phyloP scores from a whole-genome alignment of 1,140 invertebrate species.

The Drosophila navojoa region DNA sequence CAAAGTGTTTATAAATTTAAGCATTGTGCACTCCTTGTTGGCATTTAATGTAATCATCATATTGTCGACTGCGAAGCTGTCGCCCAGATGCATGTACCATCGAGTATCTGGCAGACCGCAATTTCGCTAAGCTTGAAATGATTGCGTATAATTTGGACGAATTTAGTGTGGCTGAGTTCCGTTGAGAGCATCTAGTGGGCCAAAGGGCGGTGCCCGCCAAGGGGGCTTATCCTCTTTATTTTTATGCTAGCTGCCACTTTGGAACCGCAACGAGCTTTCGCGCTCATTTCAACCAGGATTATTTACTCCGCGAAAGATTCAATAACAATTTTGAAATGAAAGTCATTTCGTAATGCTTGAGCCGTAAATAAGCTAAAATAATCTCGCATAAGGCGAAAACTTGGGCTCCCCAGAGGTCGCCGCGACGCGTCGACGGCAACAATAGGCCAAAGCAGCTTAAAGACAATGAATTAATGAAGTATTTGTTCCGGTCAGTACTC shows the following conservation, averaged over 20 bases:
- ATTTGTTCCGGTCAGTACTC: constrained; percentile 8
- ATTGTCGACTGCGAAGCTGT: neutral
- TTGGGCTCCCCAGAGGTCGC: neutral
- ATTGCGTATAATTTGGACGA: constrained; percentile 74
- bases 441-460: constrained; percentile 9
- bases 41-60: neutral
- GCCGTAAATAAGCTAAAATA: constrained; percentile 64
- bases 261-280: constrained; percentile 50
- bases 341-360: constrained; percentile 63
- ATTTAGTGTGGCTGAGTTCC: constrained; percentile 49
- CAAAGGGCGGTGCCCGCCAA: neutral
- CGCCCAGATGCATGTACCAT: neutral
- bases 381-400: constrained; percentile 56
- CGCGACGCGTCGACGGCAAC: neutral
- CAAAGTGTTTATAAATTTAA: neutral
- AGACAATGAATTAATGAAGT: neutral
- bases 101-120: constrained; percentile 40
- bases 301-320: constrained; percentile 75
- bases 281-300: constrained; percentile 75
- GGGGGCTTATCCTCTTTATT: constrained; percentile 2
- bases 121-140: constrained; percentile 70
- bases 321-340: constrained; percentile 80
- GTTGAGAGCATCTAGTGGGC: neutral
- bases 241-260: constrained; percentile 27
- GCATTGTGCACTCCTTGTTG: neutral